Conservation (phyloP, 2,113 vertebrate species). For the Triplophysa rosa region DNA sequence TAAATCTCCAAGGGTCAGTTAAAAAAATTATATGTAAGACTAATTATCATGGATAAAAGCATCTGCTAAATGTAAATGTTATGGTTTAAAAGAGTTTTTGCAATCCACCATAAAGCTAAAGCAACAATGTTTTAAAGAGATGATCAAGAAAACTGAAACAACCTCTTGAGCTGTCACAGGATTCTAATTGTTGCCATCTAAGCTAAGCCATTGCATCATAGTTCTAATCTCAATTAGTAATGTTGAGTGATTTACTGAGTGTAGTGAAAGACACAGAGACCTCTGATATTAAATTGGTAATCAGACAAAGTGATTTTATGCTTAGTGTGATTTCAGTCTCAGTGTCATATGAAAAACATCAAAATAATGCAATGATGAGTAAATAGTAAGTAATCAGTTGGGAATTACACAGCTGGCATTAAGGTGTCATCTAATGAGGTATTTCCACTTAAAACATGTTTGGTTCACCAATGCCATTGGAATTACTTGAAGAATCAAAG, state of each 20-base stretch:
- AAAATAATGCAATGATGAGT: too few relatives aligned
- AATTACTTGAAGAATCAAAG: background rate
- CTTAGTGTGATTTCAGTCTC: background rate
- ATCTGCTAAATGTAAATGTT: too few relatives aligned
- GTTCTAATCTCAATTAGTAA: slow-evolving; percentile 26
- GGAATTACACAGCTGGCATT: background rate
- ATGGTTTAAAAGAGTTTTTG: background rate
- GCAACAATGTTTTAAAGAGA: background rate
- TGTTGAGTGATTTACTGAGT: slow-evolving; percentile 4
- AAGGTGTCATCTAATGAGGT: background rate
- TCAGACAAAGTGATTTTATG: background rate
- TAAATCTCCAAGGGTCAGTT: too few relatives aligned
- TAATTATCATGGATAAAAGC: too few relatives aligned
- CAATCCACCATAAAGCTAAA: background rate
- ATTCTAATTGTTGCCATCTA: background rate
- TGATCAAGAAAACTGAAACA: background rate
- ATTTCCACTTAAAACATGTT: background rate
- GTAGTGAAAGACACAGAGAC: background rate
- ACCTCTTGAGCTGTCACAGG: background rate
- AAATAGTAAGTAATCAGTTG: too few relatives aligned
- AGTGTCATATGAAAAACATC: background rate
- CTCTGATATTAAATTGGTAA: slow-evolving; percentile 1
- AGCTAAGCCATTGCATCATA: slow-evolving; percentile 5
- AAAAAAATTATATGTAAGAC: too few relatives aligned
- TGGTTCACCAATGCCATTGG: background rate